These are phyloP conservation scores for Spermophilus dauricus DNA, from an alignment of 2,113 vertebrate species.

Conservation along the genomic window DNA sequence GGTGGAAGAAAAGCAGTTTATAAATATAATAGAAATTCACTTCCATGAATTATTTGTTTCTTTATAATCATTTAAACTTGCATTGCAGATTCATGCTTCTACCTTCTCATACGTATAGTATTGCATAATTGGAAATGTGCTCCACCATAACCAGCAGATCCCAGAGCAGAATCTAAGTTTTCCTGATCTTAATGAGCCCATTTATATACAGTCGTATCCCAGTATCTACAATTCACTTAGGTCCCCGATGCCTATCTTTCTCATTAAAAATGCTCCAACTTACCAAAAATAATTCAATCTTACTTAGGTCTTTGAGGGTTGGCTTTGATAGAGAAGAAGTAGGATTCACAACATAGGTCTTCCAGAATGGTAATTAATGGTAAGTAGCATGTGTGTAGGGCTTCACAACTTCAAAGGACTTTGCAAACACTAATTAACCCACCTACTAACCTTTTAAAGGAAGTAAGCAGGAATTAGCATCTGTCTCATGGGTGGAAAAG, in stretches of 20 bases:
- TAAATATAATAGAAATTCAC: not conserved
- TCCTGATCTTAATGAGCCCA: slow-evolving; percentile 47
- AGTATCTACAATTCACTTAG: not conserved
- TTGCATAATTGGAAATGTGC: not conserved
- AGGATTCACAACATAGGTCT: not conserved
- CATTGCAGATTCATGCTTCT: not conserved
- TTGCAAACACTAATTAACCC: slow-evolving; percentile 67
- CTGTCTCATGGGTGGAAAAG: slow-evolving; percentile 19
- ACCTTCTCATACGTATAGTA: not conserved
- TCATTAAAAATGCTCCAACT: slow-evolving; percentile 41
- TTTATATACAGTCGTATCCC: slow-evolving; percentile 39
- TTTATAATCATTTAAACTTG: not conserved
- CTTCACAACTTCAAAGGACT: slow-evolving; percentile 56
- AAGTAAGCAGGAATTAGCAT: slow-evolving; percentile 2
- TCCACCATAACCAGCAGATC: not conserved
- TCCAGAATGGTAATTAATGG: slow-evolving; percentile 43
- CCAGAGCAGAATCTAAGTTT: slow-evolving; percentile 36
- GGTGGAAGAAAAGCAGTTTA: not conserved
- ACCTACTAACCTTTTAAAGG: not conserved
- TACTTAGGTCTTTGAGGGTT: not conserved
- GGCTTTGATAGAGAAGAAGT: not conserved
- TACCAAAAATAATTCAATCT: not conserved
- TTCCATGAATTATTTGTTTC: not conserved
- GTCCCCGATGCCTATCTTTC: slow-evolving; percentile 15
- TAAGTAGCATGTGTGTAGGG: not conserved